Evolutionary conservation across 2,797 vertebrate species (phyloP).

Genomic region (Masticophis lateralis): DNA sequence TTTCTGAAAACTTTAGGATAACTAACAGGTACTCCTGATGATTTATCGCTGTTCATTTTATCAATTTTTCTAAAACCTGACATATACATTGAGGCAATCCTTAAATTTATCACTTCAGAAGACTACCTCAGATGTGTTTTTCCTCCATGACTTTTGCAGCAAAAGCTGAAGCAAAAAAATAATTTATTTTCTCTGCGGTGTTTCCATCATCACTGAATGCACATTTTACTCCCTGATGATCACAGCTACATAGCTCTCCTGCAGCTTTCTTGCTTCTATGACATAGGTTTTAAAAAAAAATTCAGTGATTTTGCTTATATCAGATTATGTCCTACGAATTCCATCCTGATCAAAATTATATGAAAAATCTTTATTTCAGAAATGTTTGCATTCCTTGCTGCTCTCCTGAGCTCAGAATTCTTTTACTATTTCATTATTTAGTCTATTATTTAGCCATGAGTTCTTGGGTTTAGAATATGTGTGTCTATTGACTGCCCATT

Average conservation of each 20-base stretch:
- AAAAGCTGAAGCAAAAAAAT: slow-evolving; percentile 21
- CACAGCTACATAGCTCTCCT: slow-evolving; percentile 11
- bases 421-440: background rate
- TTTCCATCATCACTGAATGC: slow-evolving; percentile 19
- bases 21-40: slow-evolving; percentile 16
- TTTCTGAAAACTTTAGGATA: slow-evolving; percentile 18
- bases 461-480: background rate
- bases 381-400: slow-evolving; percentile 1
- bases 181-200: slow-evolving; percentile 27
- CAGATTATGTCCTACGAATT: slow-evolving; percentile 23
- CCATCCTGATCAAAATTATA: slow-evolving; percentile 6
- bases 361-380: slow-evolving; percentile 11
- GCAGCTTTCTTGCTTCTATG: slow-evolving; percentile 23
- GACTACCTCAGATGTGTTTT: slow-evolving; percentile 12
- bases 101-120: slow-evolving; percentile 34
- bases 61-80: slow-evolving; percentile 36
- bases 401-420: background rate
- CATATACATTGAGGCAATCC: slow-evolving; percentile 24
- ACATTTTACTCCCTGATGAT: slow-evolving; percentile 29
- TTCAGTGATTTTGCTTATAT: slow-evolving; percentile 25
- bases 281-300: background rate
- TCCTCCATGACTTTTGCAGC: slow-evolving; percentile 16
- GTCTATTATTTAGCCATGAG: background rate
- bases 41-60: slow-evolving; percentile 28
- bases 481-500: background rate